phyloP scores from a whole-genome alignment of 2,888 invertebrate species.

The Clepsis dumicolana region DNA sequence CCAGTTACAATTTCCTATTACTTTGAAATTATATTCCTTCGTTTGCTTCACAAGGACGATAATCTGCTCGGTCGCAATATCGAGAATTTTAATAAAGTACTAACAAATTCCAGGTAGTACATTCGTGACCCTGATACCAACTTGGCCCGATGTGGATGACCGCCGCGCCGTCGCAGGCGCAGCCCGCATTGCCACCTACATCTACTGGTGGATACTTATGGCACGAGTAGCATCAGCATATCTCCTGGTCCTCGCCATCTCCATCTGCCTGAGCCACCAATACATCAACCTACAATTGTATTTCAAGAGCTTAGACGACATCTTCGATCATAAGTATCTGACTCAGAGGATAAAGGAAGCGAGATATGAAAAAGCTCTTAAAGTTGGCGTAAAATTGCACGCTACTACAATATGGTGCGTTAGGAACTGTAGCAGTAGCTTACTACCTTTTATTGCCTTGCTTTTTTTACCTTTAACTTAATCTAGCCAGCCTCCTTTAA shows the following conservation, averaged over 20 bases:
- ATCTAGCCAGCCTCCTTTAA: no score
- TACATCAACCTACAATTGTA: conserved; percentile 50
- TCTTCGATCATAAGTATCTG: conserved; percentile 16
- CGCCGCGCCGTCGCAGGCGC: conserved; percentile 48
- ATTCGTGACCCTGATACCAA: conserved; percentile 60
- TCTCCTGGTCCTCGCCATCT: conserved; percentile 53
- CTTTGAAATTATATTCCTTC: no score
- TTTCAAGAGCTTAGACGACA: conserved; percentile 22
- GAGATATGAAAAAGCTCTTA: conserved; percentile 29
- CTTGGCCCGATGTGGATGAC: conserved; percentile 62
- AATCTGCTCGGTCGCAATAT: no score
- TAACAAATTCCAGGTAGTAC: conserved; percentile 36
- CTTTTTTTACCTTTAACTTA: no score
- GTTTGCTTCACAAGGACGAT: no score
- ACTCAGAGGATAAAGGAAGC: conserved; percentile 19
- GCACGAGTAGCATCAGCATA: conserved; percentile 51
- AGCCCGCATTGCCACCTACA: conserved; percentile 52
- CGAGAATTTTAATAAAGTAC: no score
- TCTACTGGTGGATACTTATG: conserved; percentile 60
- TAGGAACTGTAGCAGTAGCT: background rate
- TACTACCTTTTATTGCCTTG: no score
- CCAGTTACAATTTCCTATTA: no score
- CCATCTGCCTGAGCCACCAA: conserved; percentile 52
- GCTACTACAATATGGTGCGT: conserved; percentile 34
- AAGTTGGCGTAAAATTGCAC: conserved; percentile 30